Evolutionary conservation across 2,797 vertebrate species (phyloP).

Genomic region (Limnodromus scolopaceus): DNA sequence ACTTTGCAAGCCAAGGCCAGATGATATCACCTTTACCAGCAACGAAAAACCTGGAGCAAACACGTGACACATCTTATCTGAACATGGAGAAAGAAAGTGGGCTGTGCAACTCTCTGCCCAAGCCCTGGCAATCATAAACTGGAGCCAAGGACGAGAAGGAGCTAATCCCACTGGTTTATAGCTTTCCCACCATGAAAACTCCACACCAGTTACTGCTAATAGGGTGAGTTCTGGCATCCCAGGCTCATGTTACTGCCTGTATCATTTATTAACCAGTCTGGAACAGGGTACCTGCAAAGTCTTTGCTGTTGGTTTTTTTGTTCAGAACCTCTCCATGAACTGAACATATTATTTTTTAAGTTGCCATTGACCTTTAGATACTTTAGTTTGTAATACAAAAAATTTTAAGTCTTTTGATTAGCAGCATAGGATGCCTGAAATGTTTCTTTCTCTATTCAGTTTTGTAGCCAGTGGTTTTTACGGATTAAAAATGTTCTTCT

Average conservation of each 20-base stretch:
- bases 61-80: too few relatives aligned
- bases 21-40: neutral
- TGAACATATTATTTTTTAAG: neutral
- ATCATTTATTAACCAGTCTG: neutral
- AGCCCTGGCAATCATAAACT: neutral
- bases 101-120: neutral
- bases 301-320: neutral
- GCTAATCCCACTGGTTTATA: neutral
- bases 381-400: neutral
- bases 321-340: neutral
- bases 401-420: neutral
- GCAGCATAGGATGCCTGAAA: neutral
- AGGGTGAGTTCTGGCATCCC: neutral
- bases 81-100: rapidly evolving
- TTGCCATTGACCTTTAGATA: neutral
- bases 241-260: neutral
- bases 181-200: neutral
- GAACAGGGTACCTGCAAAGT: neutral
- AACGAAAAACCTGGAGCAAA: neutral
- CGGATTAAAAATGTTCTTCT: neutral
- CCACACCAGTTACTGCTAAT: neutral
- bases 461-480: neutral
- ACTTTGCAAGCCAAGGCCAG: neutral
- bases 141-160: neutral
- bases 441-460: neutral